These are phyloP conservation scores for Nudaria mundana DNA, from an alignment of 2,888 invertebrate species.

Conservation along the genomic window DNA sequence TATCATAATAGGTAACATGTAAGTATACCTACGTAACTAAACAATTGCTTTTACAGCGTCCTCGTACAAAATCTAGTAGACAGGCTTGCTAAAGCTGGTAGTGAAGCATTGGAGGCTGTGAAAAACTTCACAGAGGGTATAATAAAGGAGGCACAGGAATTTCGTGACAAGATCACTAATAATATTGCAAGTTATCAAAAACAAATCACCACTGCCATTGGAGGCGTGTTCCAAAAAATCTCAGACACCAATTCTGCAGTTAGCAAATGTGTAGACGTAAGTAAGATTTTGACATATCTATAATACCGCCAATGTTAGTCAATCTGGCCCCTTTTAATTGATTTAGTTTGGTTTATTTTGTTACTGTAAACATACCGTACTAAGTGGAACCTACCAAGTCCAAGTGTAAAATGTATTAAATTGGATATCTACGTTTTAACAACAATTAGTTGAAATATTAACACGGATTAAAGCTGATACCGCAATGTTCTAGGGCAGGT, in stretches of 20 bases:
- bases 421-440: no score
- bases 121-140: conserved; percentile 46
- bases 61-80: conserved; percentile 51
- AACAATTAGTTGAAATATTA: no score
- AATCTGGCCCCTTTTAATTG: no score
- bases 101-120: conserved; percentile 51
- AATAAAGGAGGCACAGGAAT: conserved; percentile 39
- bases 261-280: conserved; percentile 56
- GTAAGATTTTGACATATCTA: conserved; percentile 13
- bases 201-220: conserved; percentile 44
- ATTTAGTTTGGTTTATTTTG: no score
- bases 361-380: no score
- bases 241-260: conserved; percentile 44
- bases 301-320: no score
- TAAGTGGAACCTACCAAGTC: no score
- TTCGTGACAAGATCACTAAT: conserved; percentile 38
- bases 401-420: no score
- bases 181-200: conserved; percentile 47
- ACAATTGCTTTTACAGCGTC: conserved; percentile 40
- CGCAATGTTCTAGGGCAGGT: no score
- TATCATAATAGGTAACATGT: no score
- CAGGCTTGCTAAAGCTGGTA: conserved; percentile 47
- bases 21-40: no score
- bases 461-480: no score
- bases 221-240: conserved; percentile 44